A percentile compares a stretch with the other conserved stretches of the same genome.
These are phyloP conservation scores for Asbolus verrucosus DNA, from an alignment of 1,140 invertebrate genomes.

Conservation along the genomic window DNA sequence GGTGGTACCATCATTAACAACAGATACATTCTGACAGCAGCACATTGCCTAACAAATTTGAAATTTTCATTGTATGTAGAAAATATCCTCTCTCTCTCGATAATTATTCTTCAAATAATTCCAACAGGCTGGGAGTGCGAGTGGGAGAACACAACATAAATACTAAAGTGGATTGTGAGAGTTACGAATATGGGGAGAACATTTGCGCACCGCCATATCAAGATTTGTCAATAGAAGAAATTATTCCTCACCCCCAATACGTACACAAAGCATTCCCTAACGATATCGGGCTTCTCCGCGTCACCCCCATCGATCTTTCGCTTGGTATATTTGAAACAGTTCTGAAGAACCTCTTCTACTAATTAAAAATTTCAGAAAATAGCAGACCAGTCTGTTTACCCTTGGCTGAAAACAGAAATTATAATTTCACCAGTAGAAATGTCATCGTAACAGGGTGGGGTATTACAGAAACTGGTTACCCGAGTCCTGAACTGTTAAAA, in stretches of 20 bases:
- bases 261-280: conserved; percentile 65
- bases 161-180: conserved; percentile 72
- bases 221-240: conserved; percentile 70
- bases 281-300: conserved; percentile 74
- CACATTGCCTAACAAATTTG: conserved; percentile 78
- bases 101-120: conserved; percentile 5
- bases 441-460: conserved; percentile 73
- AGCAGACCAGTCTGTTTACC: conserved; percentile 73
- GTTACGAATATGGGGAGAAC: conserved; percentile 61
- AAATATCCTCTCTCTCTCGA: too few relatives aligned
- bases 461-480: conserved; percentile 65
- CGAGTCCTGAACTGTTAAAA: conserved; percentile 66
- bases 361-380: conserved; percentile 63
- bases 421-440: conserved; percentile 56
- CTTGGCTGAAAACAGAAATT: conserved; percentile 58
- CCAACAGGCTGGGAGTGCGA: conserved; percentile 69
- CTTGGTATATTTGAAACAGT: conserved; percentile 43
- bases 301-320: conserved; percentile 57
- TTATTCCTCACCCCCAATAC: conserved; percentile 71
- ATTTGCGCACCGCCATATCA: conserved; percentile 71
- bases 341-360: too few relatives aligned
- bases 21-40: conserved; percentile 77
- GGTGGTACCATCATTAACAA: conserved; percentile 75
- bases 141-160: conserved; percentile 74
- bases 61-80: too few relatives aligned